A percentile compares a stretch with the other conserved stretches of the same genome.
Evolutionary conservation across 92 coral and sea anemone genomes (phyloP).

Genomic region (Nematostella vectensis): DNA sequence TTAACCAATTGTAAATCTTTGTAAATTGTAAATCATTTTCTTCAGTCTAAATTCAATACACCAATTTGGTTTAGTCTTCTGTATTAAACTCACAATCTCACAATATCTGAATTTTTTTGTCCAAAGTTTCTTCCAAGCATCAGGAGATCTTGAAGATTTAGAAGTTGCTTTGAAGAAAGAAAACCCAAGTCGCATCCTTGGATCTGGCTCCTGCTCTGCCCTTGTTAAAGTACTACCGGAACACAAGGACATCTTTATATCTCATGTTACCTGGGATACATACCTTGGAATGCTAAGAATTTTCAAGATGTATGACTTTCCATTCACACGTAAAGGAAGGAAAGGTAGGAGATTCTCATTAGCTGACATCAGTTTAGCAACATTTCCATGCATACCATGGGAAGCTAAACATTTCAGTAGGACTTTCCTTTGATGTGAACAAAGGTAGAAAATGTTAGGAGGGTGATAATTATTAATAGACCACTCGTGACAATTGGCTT

Average conservation of each 20-base stretch:
- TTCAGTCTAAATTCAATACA: too few relatives aligned
- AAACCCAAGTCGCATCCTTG: constrained; percentile 38
- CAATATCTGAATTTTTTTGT: too few relatives aligned
- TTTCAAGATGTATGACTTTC: constrained; percentile 74
- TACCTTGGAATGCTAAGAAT: constrained; percentile 53
- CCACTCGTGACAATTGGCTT: too few relatives aligned
- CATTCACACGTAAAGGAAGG: constrained; percentile 30
- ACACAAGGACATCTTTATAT: constrained; percentile 78
- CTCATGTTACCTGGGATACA: constrained; percentile 90
- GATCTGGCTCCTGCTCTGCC: constrained; percentile 93
- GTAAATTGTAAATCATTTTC: too few relatives aligned
- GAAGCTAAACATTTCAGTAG: too few relatives aligned
- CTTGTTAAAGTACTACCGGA: constrained; percentile 82
- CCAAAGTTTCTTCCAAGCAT: constrained; percentile 69
- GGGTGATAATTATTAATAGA: too few relatives aligned
- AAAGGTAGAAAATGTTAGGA: too few relatives aligned
- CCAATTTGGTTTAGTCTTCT: too few relatives aligned
- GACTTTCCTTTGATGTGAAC: too few relatives aligned
- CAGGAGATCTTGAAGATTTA: constrained; percentile 48
- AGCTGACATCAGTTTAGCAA: constrained; percentile 55
- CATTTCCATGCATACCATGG: too few relatives aligned
- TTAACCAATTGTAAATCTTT: too few relatives aligned
- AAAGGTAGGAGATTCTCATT: constrained; percentile 47
- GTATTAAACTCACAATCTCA: too few relatives aligned
- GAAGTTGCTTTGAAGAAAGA: constrained; percentile 52